Percentiles rank a stretch among this genome's conserved stretches.
Conservation (phyloP, 1,140 invertebrate genomes). For the Microplitis mediator region DNA sequence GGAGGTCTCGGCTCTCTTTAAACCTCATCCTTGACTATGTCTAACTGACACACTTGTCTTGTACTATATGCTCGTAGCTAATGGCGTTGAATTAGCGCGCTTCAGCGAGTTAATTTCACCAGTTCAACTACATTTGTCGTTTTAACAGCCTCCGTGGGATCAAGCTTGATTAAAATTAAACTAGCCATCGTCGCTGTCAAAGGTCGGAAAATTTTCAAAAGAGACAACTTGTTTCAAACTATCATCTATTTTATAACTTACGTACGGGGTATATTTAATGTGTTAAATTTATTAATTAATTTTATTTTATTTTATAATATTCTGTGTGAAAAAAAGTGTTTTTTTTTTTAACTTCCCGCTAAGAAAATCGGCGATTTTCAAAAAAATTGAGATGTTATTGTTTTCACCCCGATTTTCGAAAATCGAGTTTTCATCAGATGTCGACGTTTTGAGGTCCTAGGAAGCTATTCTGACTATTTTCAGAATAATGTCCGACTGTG, state of each 20-base stretch:
- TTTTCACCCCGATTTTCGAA: no score
- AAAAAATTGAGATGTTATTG: no score
- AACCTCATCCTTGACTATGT: neutral
- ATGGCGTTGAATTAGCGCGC: conserved; percentile 27
- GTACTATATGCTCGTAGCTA: conserved; percentile 6
- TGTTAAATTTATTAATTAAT: neutral
- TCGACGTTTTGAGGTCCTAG: no score
- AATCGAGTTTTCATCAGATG: no score
- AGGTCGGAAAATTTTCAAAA: neutral
- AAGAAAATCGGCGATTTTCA: no score
- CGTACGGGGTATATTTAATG: neutral
- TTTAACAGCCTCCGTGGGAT: conserved; percentile 30
- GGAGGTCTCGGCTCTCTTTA: neutral
- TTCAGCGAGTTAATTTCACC: conserved; percentile 39
- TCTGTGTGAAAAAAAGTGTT: no score
- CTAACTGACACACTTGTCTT: neutral
- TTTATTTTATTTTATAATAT: no score
- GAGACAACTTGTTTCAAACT: neutral
- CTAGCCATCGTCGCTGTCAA: conserved; percentile 4
- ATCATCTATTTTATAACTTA: no score
- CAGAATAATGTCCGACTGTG: no score
- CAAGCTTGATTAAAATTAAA: conserved; percentile 40
- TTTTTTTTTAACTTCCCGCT: no score
- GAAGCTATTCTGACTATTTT: no score
- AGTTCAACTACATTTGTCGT: conserved; percentile 30